Percentiles rank a stretch among this genome's conserved stretches.
These are phyloP conservation scores for Leptinotarsa haldemani DNA, from an alignment of 2,888 invertebrate species.

Conservation along the genomic window DNA sequence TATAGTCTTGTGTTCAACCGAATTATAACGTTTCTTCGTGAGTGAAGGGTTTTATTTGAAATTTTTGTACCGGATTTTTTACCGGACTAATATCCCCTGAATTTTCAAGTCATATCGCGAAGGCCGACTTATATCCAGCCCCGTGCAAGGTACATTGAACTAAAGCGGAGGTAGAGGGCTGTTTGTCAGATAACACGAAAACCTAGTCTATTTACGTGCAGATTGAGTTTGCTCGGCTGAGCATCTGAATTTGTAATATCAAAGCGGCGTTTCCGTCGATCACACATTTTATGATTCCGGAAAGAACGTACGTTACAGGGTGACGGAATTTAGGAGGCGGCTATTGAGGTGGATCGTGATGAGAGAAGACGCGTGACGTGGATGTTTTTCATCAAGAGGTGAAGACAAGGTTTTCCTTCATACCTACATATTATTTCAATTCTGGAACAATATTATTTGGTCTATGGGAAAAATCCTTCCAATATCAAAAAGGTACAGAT, in stretches of 20 bases:
- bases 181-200: conserved; percentile 33
- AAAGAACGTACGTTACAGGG: conserved; percentile 15
- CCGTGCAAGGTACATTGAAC: conserved; percentile 28
- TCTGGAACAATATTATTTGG: too few species aligned
- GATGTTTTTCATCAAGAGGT: not conserved
- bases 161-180: conserved; percentile 28
- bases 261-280: conserved; percentile 27
- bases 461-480: too few species aligned
- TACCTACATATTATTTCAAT: too few species aligned
- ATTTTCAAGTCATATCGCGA: not conserved
- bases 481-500: too few species aligned
- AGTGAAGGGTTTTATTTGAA: not conserved
- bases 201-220: conserved; percentile 33
- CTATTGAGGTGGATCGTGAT: not conserved
- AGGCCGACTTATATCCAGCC: conserved; percentile 1
- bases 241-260: conserved; percentile 33
- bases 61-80: not conserved
- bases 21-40: too few species aligned
- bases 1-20: too few species aligned
- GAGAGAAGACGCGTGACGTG: not conserved
- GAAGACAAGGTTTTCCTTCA: not conserved
- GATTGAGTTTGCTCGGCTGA: conserved; percentile 31
- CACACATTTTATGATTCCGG: conserved; percentile 26
- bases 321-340: not conserved
- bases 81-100: not conserved